Evolutionary conservation across 2,888 invertebrate genomes (phyloP).

Genomic region (Synanthedon myopaeformis): DNA sequence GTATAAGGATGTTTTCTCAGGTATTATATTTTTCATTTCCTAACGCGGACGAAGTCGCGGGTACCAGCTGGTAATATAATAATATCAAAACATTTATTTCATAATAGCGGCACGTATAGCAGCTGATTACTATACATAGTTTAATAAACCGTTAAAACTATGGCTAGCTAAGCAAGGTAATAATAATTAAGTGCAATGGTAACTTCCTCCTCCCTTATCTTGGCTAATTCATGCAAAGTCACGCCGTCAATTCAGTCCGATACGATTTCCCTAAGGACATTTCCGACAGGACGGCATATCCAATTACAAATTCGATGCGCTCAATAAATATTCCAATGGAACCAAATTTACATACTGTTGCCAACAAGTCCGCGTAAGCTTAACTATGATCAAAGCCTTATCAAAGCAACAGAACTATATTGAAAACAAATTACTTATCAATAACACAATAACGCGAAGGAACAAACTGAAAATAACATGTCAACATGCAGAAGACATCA

Average conservation of each 20-base stretch:
- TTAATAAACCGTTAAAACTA: background rate
- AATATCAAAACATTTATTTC: background rate
- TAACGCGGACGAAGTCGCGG: background rate
- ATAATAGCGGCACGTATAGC: background rate
- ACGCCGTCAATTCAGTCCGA: slow-evolving; percentile 36
- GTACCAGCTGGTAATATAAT: too few relatives aligned
- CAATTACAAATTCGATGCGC: slow-evolving; percentile 61
- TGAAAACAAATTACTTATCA: background rate
- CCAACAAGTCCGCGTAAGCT: background rate
- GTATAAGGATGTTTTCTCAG: background rate
- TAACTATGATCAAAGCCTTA: background rate
- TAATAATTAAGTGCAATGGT: background rate
- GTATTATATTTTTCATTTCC: background rate
- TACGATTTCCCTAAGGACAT: slow-evolving; percentile 52
- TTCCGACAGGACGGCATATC: slow-evolving; percentile 37
- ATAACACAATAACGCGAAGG: background rate
- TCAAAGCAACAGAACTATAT: slow-evolving; percentile 4
- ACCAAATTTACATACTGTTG: slow-evolving; percentile 39
- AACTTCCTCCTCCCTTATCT: background rate
- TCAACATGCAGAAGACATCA: slow-evolving; percentile 47
- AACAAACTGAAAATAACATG: slow-evolving; percentile 6
- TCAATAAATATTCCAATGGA: slow-evolving; percentile 60
- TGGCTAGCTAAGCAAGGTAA: background rate
- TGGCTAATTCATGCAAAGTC: slow-evolving; percentile 36
- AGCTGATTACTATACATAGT: background rate